Percentiles rank a stretch among this genome's conserved stretches.
These are phyloP conservation scores for Mobula hypostoma DNA, from an alignment of 2,113 vertebrate species.

Conservation along the genomic window DNA sequence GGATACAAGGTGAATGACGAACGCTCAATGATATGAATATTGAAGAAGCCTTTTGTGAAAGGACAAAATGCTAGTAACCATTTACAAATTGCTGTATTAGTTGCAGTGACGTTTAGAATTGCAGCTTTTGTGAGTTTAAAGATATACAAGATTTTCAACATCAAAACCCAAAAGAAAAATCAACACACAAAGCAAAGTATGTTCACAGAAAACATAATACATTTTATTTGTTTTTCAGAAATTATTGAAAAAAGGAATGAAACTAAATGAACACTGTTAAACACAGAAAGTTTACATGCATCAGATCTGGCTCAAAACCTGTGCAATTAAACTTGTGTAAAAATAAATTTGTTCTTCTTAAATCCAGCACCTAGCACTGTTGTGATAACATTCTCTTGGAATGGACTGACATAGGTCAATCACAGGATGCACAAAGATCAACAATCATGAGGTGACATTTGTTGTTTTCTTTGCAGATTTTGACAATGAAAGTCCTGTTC, in stretches of 20 bases:
- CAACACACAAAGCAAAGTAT: not conserved
- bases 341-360: not conserved
- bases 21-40: not conserved
- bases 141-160: not conserved
- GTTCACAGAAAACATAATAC: not conserved
- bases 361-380: not conserved
- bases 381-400: not conserved
- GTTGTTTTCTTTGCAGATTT: not conserved
- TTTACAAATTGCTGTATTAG: not conserved
- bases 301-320: not conserved
- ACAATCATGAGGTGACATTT: not conserved
- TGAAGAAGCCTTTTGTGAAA: not conserved
- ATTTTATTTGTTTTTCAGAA: not conserved
- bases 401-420: not conserved
- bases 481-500: not conserved
- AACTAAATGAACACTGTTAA: not conserved
- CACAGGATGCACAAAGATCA: not conserved
- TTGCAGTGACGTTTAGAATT: not conserved
- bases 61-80: not conserved
- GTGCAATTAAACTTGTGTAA: not conserved
- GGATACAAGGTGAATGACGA: not conserved
- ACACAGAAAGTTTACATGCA: not conserved
- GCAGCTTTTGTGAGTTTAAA: not conserved
- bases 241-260: not conserved
- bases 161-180: not conserved